Conservation (phyloP, 2,797 vertebrate species). For the Mustela erminea region DNA sequence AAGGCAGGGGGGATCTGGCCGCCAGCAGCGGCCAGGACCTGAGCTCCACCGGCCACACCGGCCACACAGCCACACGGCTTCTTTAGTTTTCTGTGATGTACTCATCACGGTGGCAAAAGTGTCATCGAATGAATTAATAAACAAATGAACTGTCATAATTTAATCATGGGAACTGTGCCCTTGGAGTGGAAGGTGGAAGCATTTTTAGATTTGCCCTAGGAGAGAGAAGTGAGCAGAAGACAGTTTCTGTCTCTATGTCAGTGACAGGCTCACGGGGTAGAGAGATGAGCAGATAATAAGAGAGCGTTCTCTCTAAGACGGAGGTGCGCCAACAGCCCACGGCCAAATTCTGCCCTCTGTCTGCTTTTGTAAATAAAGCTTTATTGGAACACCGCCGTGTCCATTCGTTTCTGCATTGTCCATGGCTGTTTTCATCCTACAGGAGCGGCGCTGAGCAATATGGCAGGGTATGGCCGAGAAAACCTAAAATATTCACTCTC, state of each 20-base stretch:
- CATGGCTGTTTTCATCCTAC: background rate
- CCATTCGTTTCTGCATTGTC: background rate
- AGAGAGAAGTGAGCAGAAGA: background rate
- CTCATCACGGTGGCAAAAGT: background rate
- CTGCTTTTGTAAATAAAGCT: conserved; percentile 53
- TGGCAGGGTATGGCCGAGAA: background rate
- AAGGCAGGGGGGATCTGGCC: background rate
- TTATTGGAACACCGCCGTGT: background rate
- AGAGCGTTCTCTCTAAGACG: background rate
- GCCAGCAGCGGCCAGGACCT: background rate
- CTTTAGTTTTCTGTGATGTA: background rate
- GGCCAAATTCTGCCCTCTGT: too few relatives aligned
- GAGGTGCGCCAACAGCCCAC: too few relatives aligned
- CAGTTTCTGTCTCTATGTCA: background rate
- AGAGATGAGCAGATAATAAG: background rate
- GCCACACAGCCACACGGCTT: rapidly evolving
- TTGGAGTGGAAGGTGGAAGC: background rate
- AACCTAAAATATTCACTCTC: background rate
- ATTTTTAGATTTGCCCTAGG: background rate
- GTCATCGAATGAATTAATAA: background rate
- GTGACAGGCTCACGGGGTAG: background rate
- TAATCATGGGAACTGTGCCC: background rate
- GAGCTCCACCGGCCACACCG: background rate
- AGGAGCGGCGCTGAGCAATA: background rate
- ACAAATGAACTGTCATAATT: background rate